A percentile compares a stretch with the other conserved stretches of the same genome.
Evolutionary conservation across 2,113 vertebrate species (phyloP).

Genomic region (Lipophrys pholis): DNA sequence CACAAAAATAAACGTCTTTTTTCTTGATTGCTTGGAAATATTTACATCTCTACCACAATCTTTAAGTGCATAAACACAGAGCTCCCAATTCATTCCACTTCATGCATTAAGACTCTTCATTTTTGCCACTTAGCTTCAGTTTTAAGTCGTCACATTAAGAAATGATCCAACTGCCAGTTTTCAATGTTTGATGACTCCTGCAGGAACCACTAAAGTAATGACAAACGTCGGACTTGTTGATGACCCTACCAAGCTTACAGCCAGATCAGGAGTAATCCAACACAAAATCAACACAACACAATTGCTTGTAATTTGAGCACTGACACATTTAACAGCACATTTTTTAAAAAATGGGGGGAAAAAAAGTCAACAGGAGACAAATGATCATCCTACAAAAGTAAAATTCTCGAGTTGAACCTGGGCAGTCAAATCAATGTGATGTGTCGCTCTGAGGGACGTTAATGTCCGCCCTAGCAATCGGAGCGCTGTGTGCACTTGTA

Average conservation of each 20-base stretch:
- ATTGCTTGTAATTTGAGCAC: neutral
- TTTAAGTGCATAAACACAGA: neutral
- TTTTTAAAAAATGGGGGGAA: neutral
- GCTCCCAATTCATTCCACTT: neutral
- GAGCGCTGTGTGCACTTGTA: slow-evolving; percentile 68
- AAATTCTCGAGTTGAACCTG: neutral
- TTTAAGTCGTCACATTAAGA: slow-evolving; percentile 39
- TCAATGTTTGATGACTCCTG: slow-evolving; percentile 68
- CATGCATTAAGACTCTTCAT: slow-evolving; percentile 9
- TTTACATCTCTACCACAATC: neutral
- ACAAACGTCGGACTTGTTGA: slow-evolving; percentile 46
- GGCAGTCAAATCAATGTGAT: slow-evolving; percentile 56
- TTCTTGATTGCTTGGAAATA: no score
- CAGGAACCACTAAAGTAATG: slow-evolving; percentile 57
- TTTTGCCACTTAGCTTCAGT: slow-evolving; percentile 15
- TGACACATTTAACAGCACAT: neutral
- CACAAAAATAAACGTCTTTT: no score
- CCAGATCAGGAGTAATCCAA: neutral
- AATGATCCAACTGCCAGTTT: slow-evolving; percentile 65
- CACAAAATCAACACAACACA: slow-evolving; percentile 7
- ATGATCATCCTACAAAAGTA: slow-evolving; percentile 2
- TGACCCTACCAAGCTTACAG: no score
- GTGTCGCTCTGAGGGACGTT: slow-evolving; percentile 62
- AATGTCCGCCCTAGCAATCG: slow-evolving; percentile 50
- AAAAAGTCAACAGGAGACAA: neutral